These are phyloP conservation scores for Entomyzon cyanotis DNA, from an alignment of 2,113 vertebrate species.

Conservation along the genomic window DNA sequence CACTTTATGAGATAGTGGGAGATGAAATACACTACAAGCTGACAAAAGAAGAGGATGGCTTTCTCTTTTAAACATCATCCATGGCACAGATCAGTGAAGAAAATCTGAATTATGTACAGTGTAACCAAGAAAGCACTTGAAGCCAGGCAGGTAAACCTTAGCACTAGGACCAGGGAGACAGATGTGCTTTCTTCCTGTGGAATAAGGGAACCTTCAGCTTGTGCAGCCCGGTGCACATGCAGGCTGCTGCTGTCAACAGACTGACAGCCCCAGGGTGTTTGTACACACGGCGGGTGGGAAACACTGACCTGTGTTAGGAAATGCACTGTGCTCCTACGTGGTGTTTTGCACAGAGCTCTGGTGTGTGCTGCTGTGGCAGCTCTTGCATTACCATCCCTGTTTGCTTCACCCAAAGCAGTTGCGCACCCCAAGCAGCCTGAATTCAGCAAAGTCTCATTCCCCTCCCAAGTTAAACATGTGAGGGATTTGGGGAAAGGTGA, in stretches of 20 bases:
- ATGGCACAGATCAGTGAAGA: background rate
- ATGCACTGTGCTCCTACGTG: background rate
- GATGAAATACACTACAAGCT: conserved; percentile 63
- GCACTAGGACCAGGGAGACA: background rate
- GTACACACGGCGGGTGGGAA: background rate
- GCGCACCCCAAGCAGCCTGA: background rate
- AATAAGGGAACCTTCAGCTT: background rate
- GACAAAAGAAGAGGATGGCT: conserved; percentile 38
- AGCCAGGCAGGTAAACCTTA: background rate
- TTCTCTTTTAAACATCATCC: conserved; percentile 40
- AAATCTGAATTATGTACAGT: background rate
- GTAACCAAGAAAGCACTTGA: background rate
- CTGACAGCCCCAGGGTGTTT: background rate
- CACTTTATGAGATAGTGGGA: conserved; percentile 64
- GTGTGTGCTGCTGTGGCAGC: background rate
- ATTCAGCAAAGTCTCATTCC: background rate
- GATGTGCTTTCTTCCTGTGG: background rate
- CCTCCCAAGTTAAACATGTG: background rate
- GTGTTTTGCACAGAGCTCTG: accelerated
- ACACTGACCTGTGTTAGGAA: background rate
- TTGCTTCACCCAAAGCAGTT: background rate
- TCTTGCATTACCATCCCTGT: background rate
- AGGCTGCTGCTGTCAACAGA: background rate
- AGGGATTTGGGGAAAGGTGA: background rate
- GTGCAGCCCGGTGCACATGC: accelerated